Base-by-base conservation (phyloP, 2,113 vertebrate species). In the Anhinga rufa region DNA sequence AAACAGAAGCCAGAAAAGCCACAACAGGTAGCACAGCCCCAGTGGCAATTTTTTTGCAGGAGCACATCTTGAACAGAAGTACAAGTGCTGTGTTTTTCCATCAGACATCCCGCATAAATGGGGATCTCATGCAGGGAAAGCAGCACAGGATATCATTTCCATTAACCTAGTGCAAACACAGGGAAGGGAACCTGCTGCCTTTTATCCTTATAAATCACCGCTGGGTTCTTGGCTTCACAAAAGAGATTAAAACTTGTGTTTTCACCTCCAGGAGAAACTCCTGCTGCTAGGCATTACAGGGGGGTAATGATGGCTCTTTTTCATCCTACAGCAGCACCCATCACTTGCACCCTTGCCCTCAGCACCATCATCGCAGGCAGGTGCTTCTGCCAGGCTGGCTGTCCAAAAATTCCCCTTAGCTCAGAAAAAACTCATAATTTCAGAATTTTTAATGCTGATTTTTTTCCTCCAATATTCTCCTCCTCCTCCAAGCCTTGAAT, bases 401-500 rank as follows among this genome's bases (percentile, higher is more conserved):
- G 34, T 44, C 87, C 40, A 42, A 66, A 88, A 58, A 3, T 46
- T 84, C 57, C 44, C 17, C 28, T 57, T 87, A 84, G 34, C 36
- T 48, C 51, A 61, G 52, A 71, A 66, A 93, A 55, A 25, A 1
- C 17, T 85, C 42, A 12, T 31, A 9, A 65, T 76, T 74, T 22
- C 32, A 24, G n/a, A n/a, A 34, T 7, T 83, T 57, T 86, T 58
- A 82, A 95, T 88, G 61, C 64, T 93, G 83, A 88, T 58, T 79
- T 52, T 21, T 24, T 28, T 0, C 3, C 31, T 49, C 28, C 18
- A 49, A 40, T 86, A 64, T 95, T 61, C 64, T 95, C 7, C 79
- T 93, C 14, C 38, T 88, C 66, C 65, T 91, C 84, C 88, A 97
- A 94, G 76, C 57, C 34, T 75, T 82, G 85, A 93, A 82, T 95